Evolutionary conservation across 2,113 vertebrate genomes (phyloP).

Genomic region (Grantiella picta): DNA sequence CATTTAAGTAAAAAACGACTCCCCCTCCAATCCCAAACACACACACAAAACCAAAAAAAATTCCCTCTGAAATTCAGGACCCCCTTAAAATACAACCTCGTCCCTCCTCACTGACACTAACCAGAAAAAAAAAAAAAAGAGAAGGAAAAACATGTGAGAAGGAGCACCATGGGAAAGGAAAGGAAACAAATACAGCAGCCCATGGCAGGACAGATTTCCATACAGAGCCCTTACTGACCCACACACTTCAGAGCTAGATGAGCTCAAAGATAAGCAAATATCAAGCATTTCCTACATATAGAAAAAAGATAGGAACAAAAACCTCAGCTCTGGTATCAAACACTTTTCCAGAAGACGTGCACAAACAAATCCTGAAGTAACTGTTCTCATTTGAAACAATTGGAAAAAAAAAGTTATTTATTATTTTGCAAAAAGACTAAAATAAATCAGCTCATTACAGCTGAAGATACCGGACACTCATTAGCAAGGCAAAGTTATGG

Average conservation of each 20-base stretch:
- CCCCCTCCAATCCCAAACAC: background rate
- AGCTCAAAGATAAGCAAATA: background rate
- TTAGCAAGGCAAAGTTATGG: fast-evolving
- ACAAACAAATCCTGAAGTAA: background rate
- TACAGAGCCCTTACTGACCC: background rate
- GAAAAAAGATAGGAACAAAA: background rate
- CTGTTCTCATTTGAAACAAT: background rate
- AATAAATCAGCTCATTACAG: background rate
- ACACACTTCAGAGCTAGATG: background rate
- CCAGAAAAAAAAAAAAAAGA: background rate
- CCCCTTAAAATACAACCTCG: background rate
- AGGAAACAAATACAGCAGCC: conserved; percentile 5
- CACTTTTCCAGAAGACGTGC: background rate
- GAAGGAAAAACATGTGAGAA: background rate
- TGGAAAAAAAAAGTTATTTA: background rate
- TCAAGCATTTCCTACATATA: background rate
- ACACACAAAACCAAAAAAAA: background rate
- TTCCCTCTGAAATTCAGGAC: background rate
- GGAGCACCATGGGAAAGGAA: background rate
- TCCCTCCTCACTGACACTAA: background rate
- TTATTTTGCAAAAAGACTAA: background rate
- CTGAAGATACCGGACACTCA: background rate
- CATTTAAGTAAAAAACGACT: background rate
- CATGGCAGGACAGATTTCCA: background rate
- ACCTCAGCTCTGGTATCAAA: background rate